These are phyloP conservation scores for Megaceryle torquata DNA, from an alignment of 2,113 vertebrate species.

Conservation along the genomic window DNA sequence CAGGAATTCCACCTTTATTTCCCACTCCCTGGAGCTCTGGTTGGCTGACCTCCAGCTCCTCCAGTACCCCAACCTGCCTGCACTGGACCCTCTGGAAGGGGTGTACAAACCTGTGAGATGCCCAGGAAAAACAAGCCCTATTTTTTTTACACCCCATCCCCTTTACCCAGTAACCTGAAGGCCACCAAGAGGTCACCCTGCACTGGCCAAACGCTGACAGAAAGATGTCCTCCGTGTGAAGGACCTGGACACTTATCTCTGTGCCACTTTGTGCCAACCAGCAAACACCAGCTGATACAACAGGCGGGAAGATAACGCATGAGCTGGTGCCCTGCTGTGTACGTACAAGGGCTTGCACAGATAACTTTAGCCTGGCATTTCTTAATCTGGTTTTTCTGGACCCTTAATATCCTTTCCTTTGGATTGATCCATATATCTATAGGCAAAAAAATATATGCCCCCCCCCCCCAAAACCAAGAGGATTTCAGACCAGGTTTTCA, in stretches of 20 bases:
- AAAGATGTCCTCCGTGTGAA: neutral
- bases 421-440: neutral
- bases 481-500: neutral
- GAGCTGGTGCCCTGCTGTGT: neutral
- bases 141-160: neutral
- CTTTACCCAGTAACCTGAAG: neutral
- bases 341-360: neutral
- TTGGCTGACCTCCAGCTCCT: neutral
- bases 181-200: accelerated
- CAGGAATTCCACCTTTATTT: too few relatives aligned
- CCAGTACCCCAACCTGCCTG: neutral
- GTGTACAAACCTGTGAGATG: accelerated
- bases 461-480: too few relatives aligned
- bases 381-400: neutral
- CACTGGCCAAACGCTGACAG: neutral
- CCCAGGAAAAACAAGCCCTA: accelerated
- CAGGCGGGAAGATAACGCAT: neutral
- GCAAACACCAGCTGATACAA: neutral
- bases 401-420: neutral
- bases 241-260: neutral
- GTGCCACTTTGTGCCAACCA: neutral
- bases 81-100: neutral
- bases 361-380: neutral
- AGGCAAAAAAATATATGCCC: accelerated
- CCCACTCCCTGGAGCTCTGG: neutral